phyloP scores from a whole-genome alignment of 2,113 vertebrate species.

The Phocoena sinus region DNA sequence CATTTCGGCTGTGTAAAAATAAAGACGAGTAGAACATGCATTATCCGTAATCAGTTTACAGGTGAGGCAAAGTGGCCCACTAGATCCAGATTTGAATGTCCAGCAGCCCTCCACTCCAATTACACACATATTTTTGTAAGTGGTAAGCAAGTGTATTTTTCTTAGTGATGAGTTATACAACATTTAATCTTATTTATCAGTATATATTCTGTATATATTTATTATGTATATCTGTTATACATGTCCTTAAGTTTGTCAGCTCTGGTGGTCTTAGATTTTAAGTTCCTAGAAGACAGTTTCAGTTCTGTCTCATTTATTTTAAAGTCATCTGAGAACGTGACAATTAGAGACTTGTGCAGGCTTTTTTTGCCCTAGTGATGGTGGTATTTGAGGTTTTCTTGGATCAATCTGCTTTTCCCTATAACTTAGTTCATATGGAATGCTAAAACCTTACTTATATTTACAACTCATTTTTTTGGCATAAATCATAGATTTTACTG shows the following conservation, averaged over 20 bases:
- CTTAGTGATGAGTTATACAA: neutral
- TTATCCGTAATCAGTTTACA: neutral
- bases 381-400: conserved; percentile 1
- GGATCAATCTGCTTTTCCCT: neutral
- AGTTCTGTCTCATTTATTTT: neutral
- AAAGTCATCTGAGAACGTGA: neutral
- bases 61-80: neutral
- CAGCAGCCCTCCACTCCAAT: neutral
- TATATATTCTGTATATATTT: neutral
- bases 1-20: conserved; percentile 3
- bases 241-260: neutral
- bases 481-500: neutral
- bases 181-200: neutral
- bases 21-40: neutral
- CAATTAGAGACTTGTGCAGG: neutral
- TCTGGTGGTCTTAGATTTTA: neutral
- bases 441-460: neutral
- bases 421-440: neutral
- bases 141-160: neutral
- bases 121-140: neutral
- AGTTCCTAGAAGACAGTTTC: neutral
- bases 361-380: neutral
- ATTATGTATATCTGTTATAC: neutral
- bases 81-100: neutral
- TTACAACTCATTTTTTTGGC: neutral